Percentiles rank a stretch among this genome's conserved stretches.
These are phyloP conservation scores for Poecilia gillii DNA, from an alignment of 2,797 vertebrate species.

Conservation along the genomic window DNA sequence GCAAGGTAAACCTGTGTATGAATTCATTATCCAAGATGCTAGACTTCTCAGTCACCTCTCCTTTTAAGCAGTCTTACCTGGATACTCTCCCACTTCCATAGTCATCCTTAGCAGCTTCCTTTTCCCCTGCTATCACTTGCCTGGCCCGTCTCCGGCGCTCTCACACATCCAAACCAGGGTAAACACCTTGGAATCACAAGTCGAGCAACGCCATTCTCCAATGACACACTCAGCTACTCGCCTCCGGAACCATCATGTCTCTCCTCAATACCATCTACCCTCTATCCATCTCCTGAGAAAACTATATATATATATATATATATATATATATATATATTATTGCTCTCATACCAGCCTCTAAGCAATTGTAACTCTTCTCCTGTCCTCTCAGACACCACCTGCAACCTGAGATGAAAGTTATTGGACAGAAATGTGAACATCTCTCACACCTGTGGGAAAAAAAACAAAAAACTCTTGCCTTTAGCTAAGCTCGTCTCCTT, in stretches of 20 bases:
- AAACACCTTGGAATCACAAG: neutral
- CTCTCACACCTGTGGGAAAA: no score
- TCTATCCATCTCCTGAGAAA: neutral
- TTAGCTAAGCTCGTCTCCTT: no score
- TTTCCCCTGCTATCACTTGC: neutral
- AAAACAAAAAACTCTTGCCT: no score
- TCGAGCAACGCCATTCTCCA: neutral
- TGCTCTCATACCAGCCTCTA: neutral
- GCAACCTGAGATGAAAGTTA: no score
- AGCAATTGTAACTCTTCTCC: neutral
- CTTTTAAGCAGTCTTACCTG: neutral
- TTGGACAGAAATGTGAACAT: no score
- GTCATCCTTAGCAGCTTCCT: no score
- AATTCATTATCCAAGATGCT: neutral
- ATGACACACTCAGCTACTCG: neutral
- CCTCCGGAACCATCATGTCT: neutral
- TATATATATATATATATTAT: neutral
- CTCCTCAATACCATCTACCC: neutral
- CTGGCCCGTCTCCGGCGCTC: neutral
- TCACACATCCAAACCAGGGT: neutral
- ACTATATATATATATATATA: neutral
- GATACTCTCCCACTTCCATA: neutral
- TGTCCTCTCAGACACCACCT: neutral
- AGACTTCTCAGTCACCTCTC: neutral
- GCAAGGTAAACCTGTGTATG: neutral